Base-by-base conservation (phyloP, 2,888 invertebrate species). In the Callyntrura guangdongensis region DNA sequence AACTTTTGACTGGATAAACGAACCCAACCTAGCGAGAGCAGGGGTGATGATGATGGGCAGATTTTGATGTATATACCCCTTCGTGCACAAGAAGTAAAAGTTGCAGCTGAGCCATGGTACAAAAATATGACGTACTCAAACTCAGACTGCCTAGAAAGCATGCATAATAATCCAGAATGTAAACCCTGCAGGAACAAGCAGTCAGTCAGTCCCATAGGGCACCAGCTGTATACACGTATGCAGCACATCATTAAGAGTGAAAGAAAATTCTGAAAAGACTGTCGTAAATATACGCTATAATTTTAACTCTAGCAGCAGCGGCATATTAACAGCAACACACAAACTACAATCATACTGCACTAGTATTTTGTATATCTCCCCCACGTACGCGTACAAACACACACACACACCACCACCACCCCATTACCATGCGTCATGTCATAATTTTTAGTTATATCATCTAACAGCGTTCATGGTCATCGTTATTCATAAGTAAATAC, bases 1-100 rank as follows among this genome's bases (percentile, higher is more conserved):
- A 88, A 88, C 69, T 56, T 82, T 69, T 81, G 87, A 88, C 87
- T 72, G 87, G 61, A 79, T 79, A 79, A 86, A 86, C 64, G 81
- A 88, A 81, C 87, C 27, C 77, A 86, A 86, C 14, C 69, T 12
- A 17, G 17, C 36, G 59, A 59, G 69, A 69, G 69, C 53, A 36
- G 64, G 61, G 82, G 61, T 64, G 64, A 47, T 82, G 82, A 25
- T 56, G 53, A 47, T 64, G 27, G 56, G 79, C 53, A 74, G 22
- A 17, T 17, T 74, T 49, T 77, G 22, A 77, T 53, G 27, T 25
- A 53, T 27, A 25, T n/a, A 14, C 45, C 45, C 45, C 45, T 20
- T 47, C 47, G 47, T 17, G 14, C 20, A 74, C 20, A n/a, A n/a
- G 74, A 20, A 45, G 12, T 8, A 17, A n/a, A n/a, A 74, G 74